Evolutionary conservation across 2,797 vertebrate species (phyloP), one percentile per base, ranked within the genome.

Genomic region (Peromyscus melanophrys): DNA sequence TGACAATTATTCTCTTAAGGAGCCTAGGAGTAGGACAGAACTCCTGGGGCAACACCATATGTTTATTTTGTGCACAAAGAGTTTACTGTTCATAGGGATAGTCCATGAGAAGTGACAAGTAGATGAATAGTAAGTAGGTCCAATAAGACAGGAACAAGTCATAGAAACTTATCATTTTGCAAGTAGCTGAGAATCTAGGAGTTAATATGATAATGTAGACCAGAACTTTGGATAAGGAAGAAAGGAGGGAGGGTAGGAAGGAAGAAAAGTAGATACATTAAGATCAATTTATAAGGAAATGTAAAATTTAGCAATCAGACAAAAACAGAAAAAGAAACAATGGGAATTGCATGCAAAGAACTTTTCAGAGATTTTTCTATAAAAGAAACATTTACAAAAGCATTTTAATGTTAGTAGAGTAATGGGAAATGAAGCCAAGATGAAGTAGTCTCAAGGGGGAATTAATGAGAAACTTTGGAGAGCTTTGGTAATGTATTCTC

Each of bases 101-200:
- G 17, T 52, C 14, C 17, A 21, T 55, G 27, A 94, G 6, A 46
- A 95, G 11, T 27, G 43, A 23, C 16, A 49, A 40, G 4, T 10
- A 83, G 21, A 31, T 71, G 6, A 0, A 37, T 67, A 37, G 8
- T 31, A 76, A n/a, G 6, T 59, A 81, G 27, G 2, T 2, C 3
- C 6, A 63, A 52, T n/a, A 76, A 55, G 31, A 52, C 3, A n/a
- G 29, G n/a, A 67, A 57, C 11, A 2, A 61, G 4, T 67, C 29
- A 16, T 29, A 13, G 37, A 49, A 61, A 21, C 25, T 25, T 25
- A 69, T 46, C 21, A 46, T n/a, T 37, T 19, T 91, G 10, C 86
- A 61, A 61, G 27, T 63, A 43, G 27, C 25, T 91, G 90, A 80
- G 25, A 96, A 91, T 49, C 21, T 37, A 29, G 31, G 29, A 67